Conservation (phyloP, 1,140 invertebrate genomes). For the Drosophila pallidifrons region DNA sequence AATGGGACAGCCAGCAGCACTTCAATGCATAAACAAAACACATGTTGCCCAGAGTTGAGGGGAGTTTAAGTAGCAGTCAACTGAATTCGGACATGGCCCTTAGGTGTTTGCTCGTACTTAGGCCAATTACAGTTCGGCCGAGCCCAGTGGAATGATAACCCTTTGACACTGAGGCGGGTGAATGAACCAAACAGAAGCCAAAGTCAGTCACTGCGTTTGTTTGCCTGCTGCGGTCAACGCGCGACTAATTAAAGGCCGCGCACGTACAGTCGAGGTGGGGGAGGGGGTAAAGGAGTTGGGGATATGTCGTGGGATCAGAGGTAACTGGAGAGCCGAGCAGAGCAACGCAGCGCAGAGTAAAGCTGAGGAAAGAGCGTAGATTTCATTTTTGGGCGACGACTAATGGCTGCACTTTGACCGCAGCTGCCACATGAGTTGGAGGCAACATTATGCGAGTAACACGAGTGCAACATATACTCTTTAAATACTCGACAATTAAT, state of each 20-base stretch:
- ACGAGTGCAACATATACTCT: constrained; percentile 18
- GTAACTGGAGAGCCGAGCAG: not conserved
- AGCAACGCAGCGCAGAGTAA: no score
- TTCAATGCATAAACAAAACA: constrained; percentile 73
- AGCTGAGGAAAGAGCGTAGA: constrained; percentile 51
- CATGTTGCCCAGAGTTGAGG: constrained; percentile 40
- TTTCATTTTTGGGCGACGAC: constrained; percentile 76
- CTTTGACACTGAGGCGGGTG: constrained; percentile 56
- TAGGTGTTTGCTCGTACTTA: constrained; percentile 68
- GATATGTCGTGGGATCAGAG: no score
- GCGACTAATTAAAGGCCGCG: constrained; percentile 74
- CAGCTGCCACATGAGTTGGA: constrained; percentile 53
- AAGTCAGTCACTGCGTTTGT: constrained; percentile 13
- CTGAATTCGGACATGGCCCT: constrained; percentile 32
- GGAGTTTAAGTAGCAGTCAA: constrained; percentile 7
- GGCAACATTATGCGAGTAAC: constrained; percentile 36
- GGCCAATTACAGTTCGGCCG: constrained; percentile 61
- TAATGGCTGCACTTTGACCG: constrained; percentile 72
- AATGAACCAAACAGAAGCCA: constrained; percentile 13
- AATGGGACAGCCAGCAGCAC: constrained; percentile 40
- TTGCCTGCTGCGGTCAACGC: constrained; percentile 35
- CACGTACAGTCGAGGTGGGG: constrained; percentile 43
- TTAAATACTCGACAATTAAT: not conserved
- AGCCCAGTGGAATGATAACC: constrained; percentile 52
- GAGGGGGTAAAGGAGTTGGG: no score